Percentiles rank a stretch among this genome's conserved stretches.
Conservation (phyloP, 2,888 invertebrate species). For the Acrobasis consociella region DNA sequence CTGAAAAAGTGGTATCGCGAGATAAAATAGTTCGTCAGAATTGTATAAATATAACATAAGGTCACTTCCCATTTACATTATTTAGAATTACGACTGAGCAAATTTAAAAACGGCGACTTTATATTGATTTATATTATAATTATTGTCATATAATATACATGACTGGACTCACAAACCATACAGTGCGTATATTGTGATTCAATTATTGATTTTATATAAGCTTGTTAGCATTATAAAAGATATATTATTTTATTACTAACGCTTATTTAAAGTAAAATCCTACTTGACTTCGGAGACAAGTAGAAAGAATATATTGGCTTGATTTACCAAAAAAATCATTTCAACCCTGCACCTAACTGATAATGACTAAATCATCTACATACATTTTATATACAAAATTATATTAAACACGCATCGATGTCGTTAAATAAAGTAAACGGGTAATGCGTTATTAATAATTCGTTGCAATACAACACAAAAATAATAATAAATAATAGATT, state of each 20-base stretch:
- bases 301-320: slow-evolving; percentile 7
- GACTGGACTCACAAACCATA: slow-evolving; percentile 11
- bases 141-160: slow-evolving; percentile 21
- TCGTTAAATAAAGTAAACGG: slow-evolving; percentile 51
- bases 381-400: slow-evolving; percentile 58
- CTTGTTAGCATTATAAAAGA: slow-evolving; percentile 20
- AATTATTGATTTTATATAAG: slow-evolving; percentile 7
- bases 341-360: slow-evolving; percentile 37
- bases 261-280: slow-evolving; percentile 13
- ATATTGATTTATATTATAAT: slow-evolving; percentile 15
- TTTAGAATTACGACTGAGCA: slow-evolving; percentile 36
- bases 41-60: slow-evolving; percentile 35
- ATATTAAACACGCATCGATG: slow-evolving; percentile 26
- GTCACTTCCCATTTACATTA: slow-evolving; percentile 46
- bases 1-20: slow-evolving; percentile 20
- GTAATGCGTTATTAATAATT: slow-evolving; percentile 54
- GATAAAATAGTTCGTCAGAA: slow-evolving; percentile 33
- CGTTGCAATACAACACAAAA: slow-evolving; percentile 71
- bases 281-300: not conserved
- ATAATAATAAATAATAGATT: slow-evolving; percentile 71
- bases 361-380: slow-evolving; percentile 50
- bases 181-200: slow-evolving; percentile 4
- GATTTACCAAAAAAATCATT: slow-evolving; percentile 30
- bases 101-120: slow-evolving; percentile 24
- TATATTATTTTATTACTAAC: slow-evolving; percentile 20